Base-by-base conservation (phyloP, 2,797 vertebrate genomes). In the Myripristis murdjan region DNA sequence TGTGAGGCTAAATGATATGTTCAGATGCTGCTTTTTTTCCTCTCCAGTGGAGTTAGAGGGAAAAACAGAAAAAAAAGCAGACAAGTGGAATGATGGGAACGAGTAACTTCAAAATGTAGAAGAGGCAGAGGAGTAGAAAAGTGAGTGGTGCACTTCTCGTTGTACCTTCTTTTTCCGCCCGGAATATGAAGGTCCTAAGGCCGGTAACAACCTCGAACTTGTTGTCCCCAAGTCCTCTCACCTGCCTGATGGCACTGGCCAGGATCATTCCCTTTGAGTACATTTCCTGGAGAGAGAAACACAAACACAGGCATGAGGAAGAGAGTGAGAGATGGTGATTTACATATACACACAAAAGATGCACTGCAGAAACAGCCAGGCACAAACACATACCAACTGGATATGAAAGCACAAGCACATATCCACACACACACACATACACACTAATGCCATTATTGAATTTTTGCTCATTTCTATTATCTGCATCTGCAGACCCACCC, bases 261-360 rank as follows among this genome's bases (percentile, higher is more conserved):
- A 96, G 93, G 75, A 99, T 95, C 90, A 98, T 95, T 64, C 98
- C 97, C 91, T 98, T 99, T 28, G 98, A 98, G 87, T 98, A 99
- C 86, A 98, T 95, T 85, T 99, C 98, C 98, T 99, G 63, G 48
- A 79, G 46, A 77, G 6, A 63, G 31, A 75, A 7, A 70, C 0
- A 72, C 5, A 69, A 4, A 68, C n/a, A 62, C 7, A 70, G 0
- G 52, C 12, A 22, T 37, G 82, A 55, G 6, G 48, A 44, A 48
- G 39, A 2, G 57, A 43, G 9, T 4, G 1, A 24, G 18, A 15
- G 10, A 3, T 18, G 0, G 37, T 15, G 7, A 35, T 35, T 35
- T 31, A 31, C 28, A 31, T 31, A 4, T 31, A 22, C 11, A 15
- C 12, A 41, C 8, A 39, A 39, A 49, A 22, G 12, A 11, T 8